Evolutionary conservation across 2,113 vertebrate species (phyloP).

Genomic region (Actenoides lindsayi): DNA sequence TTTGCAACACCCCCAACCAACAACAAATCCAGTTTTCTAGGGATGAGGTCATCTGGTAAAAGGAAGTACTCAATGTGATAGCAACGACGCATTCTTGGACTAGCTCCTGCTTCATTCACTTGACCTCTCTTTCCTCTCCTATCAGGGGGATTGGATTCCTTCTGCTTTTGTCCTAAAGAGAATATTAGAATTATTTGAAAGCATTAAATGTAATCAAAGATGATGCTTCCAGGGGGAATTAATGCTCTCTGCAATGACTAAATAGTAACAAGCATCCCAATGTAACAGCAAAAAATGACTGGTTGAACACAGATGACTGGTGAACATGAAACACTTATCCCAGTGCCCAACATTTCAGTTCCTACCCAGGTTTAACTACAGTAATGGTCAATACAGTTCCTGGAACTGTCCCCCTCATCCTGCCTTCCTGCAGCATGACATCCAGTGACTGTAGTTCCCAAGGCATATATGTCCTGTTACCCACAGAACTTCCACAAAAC

Average conservation of each 20-base stretch:
- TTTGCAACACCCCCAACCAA: constrained; percentile 76
- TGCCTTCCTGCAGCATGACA: background rate
- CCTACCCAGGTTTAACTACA: background rate
- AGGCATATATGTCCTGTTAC: background rate
- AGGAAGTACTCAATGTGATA: constrained; percentile 83
- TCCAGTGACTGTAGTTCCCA: background rate
- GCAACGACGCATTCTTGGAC: constrained; percentile 59
- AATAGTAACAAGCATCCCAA: background rate
- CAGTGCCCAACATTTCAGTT: background rate
- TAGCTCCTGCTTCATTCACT: background rate
- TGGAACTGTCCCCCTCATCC: background rate
- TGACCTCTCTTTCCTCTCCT: background rate
- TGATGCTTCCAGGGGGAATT: background rate
- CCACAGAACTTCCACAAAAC: background rate
- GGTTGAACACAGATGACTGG: background rate
- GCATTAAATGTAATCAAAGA: background rate
- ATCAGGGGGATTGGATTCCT: background rate
- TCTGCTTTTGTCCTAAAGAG: constrained; percentile 45
- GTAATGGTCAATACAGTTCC: background rate
- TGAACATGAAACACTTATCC: background rate
- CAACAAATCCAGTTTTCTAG: constrained; percentile 76
- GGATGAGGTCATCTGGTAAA: constrained; percentile 74
- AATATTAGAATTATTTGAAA: background rate
- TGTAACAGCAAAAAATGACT: background rate
- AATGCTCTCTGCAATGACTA: background rate